Percentiles rank a stretch among this genome's conserved stretches.
Conservation (phyloP, 2,113 vertebrate species). For the Caretta caretta region DNA sequence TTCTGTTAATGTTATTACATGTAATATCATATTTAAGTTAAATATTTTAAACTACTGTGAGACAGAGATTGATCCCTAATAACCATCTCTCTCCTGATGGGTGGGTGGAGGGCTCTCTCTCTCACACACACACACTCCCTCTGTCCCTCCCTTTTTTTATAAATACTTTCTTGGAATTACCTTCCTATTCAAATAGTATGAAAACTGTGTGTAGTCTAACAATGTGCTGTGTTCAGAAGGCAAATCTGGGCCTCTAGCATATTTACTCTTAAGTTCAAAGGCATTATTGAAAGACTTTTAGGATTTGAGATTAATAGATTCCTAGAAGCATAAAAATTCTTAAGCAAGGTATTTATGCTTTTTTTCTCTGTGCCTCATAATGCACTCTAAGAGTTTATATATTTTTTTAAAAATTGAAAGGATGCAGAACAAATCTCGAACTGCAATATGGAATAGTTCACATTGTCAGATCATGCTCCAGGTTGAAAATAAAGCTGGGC, state of each 20-base stretch:
- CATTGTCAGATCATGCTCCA: rapidly evolving
- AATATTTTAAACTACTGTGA: background rate
- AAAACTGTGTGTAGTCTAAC: background rate
- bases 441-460: background rate
- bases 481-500: rapidly evolving
- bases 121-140: no score
- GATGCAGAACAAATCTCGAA: background rate
- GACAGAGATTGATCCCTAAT: background rate
- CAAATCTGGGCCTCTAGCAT: background rate
- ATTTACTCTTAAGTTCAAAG: background rate
- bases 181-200: background rate
- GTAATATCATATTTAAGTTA: background rate
- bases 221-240: background rate
- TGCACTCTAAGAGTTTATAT: background rate
- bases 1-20: background rate
- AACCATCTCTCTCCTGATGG: background rate
- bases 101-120: background rate
- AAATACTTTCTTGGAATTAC: background rate
- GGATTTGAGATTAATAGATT: background rate
- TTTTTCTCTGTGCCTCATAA: background rate
- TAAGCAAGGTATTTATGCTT: background rate
- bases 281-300: background rate
- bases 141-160: background rate
- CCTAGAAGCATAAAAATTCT: background rate
- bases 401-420: background rate